Base-by-base conservation (phyloP, 1,140 invertebrate genomes). In the Thaumatotibia leucotreta region DNA sequence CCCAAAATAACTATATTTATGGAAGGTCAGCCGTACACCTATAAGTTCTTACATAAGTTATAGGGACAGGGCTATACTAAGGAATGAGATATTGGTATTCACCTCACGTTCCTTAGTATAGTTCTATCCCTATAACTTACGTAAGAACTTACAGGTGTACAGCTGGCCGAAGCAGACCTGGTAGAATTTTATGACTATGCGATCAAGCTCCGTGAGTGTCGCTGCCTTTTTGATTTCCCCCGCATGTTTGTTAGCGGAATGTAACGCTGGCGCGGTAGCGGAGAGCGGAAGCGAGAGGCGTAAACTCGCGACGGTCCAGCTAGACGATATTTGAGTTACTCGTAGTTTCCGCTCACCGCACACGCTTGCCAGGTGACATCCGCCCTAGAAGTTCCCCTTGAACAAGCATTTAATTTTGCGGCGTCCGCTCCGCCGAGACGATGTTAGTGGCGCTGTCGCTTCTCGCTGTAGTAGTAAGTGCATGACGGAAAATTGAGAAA, bases 1-100 rank as follows among this genome's bases (percentile, higher is more conserved):
- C 76, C 80, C 84, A 76, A 89, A 90, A 87, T 90, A 83, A 80
- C 76, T 87, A 85, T 89, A 86, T 88, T 83, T 86, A 86, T 86
- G 77, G 69, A 82, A n/a, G n/a, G n/a, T n/a, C n/a, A n/a, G n/a
- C n/a, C n/a, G n/a, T n/a, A n/a, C n/a, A n/a, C n/a, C n/a, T n/a
- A n/a, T n/a, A n/a, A n/a, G n/a, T n/a, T n/a, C n/a, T n/a, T n/a
- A n/a, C n/a, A n/a, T n/a, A n/a, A n/a, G n/a, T n/a, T n/a, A n/a
- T n/a, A n/a, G n/a, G n/a, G n/a, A n/a, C n/a, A n/a, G n/a, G n/a
- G n/a, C n/a, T n/a, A n/a, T n/a, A n/a, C n/a, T n/a, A n/a, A n/a
- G n/a, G n/a, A n/a, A n/a, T n/a, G n/a, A n/a, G n/a, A n/a, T n/a
- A n/a, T n/a, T n/a, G n/a, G n/a, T n/a, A n/a, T n/a, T n/a, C n/a